A percentile compares a stretch with the other conserved stretches of the same genome.
These are phyloP conservation scores for Acanthornis magna DNA, from an alignment of 2,797 vertebrate genomes.

Conservation along the genomic window DNA sequence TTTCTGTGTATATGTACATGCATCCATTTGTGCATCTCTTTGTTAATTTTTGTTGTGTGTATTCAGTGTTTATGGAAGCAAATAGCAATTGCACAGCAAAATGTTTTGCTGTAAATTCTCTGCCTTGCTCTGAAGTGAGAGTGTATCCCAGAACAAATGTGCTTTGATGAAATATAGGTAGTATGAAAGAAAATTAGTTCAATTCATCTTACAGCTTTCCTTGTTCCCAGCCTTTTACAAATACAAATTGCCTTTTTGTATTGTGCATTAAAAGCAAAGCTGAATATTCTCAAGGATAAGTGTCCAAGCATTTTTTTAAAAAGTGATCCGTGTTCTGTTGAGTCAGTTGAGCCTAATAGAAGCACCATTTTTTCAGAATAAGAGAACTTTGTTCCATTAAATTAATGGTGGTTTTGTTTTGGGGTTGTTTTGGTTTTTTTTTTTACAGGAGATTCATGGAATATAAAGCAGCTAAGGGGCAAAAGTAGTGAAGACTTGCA, in stretches of 20 bases:
- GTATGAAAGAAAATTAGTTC: background rate
- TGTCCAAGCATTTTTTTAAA: background rate
- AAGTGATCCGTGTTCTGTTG: background rate
- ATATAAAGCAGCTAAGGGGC: slow-evolving; percentile 84
- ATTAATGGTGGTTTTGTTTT: background rate
- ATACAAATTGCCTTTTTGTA: background rate
- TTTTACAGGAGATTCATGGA: slow-evolving; percentile 88
- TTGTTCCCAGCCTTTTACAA: background rate
- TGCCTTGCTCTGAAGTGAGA: background rate
- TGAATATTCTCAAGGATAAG: background rate
- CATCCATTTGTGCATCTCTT: background rate
- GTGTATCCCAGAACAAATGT: background rate
- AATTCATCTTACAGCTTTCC: background rate
- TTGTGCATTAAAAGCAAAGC: background rate
- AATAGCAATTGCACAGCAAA: background rate
- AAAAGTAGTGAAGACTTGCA: slow-evolving; percentile 96
- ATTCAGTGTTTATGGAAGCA: background rate
- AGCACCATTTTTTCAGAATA: background rate
- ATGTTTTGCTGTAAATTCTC: background rate
- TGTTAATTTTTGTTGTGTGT: background rate
- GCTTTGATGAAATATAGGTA: background rate
- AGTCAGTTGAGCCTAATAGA: background rate
- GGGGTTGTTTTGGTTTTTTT: background rate
- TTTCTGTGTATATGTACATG: background rate
- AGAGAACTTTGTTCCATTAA: background rate